Evolutionary conservation across 2,113 vertebrate genomes (phyloP).

Genomic region (Rhea pennata): DNA sequence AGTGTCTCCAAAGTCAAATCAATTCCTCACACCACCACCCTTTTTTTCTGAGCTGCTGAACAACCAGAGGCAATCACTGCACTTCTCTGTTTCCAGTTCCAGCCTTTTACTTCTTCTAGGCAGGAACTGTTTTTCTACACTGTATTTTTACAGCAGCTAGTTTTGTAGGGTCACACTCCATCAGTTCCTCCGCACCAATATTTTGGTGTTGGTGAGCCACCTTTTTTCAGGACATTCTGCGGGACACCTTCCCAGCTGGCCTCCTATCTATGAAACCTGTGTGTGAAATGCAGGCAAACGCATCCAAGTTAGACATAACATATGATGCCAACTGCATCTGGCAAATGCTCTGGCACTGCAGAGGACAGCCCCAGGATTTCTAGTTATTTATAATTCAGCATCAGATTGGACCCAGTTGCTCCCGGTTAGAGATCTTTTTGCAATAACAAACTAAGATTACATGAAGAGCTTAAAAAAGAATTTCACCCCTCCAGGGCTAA

Average conservation of each 20-base stretch:
- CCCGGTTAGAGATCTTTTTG: slow-evolving; percentile 69
- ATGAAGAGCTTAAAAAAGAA: slow-evolving; percentile 72
- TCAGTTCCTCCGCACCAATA: neutral
- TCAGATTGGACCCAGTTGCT: slow-evolving; percentile 62
- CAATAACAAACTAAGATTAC: slow-evolving; percentile 69
- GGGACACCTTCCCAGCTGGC: neutral
- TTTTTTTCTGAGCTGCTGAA: slow-evolving; percentile 43
- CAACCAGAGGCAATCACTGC: slow-evolving; percentile 21
- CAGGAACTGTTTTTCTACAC: neutral
- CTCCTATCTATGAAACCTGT: neutral
- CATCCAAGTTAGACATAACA: neutral
- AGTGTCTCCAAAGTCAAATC: slow-evolving; percentile 8
- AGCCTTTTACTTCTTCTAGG: slow-evolving; percentile 5
- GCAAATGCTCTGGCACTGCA: slow-evolving; percentile 5
- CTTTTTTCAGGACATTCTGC: neutral
- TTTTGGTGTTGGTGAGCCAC: neutral
- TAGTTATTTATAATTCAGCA: slow-evolving; percentile 63
- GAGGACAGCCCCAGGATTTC: slow-evolving; percentile 57
- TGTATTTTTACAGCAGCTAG: neutral
- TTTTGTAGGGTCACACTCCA: neutral
- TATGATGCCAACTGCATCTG: slow-evolving; percentile 54
- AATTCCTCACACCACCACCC: neutral
- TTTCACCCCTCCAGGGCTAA: slow-evolving; percentile 50
- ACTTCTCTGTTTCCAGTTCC: slow-evolving; percentile 1
- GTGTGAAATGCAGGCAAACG: neutral